Evolutionary conservation across 2,113 vertebrate species (phyloP), one percentile per base, ranked within the genome.

Genomic region (Nansenia antarctica): DNA sequence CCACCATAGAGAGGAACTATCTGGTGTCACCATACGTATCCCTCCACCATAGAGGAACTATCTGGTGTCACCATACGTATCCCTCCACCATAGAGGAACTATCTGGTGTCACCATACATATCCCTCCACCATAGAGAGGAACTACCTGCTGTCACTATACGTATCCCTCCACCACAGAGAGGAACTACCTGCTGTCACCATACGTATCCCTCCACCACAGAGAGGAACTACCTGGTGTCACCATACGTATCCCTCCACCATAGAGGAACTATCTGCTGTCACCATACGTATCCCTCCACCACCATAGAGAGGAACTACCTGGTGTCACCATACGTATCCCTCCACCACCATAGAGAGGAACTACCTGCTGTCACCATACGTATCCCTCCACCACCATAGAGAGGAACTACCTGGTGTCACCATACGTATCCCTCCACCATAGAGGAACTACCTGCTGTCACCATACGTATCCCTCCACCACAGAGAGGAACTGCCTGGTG

Each of bases 81-180:
- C 58, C 70, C 59, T 82, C 49, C 53, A 73, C 52, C 52, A 65
- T 79, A 75, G 73, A 76, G 70, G 64, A 76, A 74, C 73, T 62
- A 69, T 67, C 60, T 69, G 63, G 68, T 70, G 63, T 80, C 72
- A 57, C 26, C 26, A 8, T n/a, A n/a, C n/a, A n/a, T n/a, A 79
- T 86, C 80, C 79, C 62, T 73, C 71, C 26, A 69, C 65, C 67
- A 79, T 81, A 30, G 67, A 47, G 61, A 11, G 64, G 76, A 76
- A 75, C 74, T 60, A 69, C 69, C 59, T 69, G 62, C 65, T 69
- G 66, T 80, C 71, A 2, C 47, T 79, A 80, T 70, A 54, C 63
- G 69, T 64, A 78, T 72, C 58, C 70, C 59, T 82, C 49, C 53
- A 73, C 52, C 52, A 65, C 77, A 75, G 73, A 76, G 70, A 72